phyloP scores from a whole-genome alignment of 2,888 invertebrate genomes.

The Apomyelois bistriatella region DNA sequence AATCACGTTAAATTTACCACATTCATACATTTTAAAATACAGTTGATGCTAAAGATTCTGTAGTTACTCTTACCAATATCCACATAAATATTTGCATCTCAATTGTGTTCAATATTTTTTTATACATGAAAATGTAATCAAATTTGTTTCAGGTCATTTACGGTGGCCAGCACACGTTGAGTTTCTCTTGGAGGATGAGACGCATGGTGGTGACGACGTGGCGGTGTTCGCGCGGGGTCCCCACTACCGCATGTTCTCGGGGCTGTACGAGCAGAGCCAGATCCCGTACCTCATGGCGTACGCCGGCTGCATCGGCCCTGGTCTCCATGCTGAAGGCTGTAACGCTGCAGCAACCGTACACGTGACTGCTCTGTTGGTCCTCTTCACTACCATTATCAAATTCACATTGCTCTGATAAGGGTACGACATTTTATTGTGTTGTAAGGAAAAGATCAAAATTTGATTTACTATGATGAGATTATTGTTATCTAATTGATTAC shows the following conservation, averaged over 20 bases:
- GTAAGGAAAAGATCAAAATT: not conserved
- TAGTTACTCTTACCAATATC: no score
- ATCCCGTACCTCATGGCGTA: slow-evolving; percentile 88
- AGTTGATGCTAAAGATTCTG: no score
- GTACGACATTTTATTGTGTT: not conserved
- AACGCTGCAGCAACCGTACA: slow-evolving; percentile 11
- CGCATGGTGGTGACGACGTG: slow-evolving; percentile 90
- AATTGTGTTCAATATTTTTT: no score
- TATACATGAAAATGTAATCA: no score
- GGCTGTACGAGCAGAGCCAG: slow-evolving; percentile 87
- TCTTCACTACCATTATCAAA: not conserved
- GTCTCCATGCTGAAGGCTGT: slow-evolving; percentile 49
- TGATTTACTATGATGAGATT: not conserved
- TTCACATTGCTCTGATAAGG: not conserved
- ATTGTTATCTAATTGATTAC: not conserved
- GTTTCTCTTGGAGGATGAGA: slow-evolving; percentile 80
- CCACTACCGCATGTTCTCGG: slow-evolving; percentile 86
- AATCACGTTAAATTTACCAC: no score
- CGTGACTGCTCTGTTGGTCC: not conserved
- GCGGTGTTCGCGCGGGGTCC: slow-evolving; percentile 85
- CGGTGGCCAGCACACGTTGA: slow-evolving; percentile 60
- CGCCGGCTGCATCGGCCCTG: slow-evolving; percentile 84
- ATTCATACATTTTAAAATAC: no score
- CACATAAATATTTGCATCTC: no score
- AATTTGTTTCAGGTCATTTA: slow-evolving; percentile 25